phyloP scores from a whole-genome alignment of 2,888 invertebrate genomes.

The Morpho helenor region DNA sequence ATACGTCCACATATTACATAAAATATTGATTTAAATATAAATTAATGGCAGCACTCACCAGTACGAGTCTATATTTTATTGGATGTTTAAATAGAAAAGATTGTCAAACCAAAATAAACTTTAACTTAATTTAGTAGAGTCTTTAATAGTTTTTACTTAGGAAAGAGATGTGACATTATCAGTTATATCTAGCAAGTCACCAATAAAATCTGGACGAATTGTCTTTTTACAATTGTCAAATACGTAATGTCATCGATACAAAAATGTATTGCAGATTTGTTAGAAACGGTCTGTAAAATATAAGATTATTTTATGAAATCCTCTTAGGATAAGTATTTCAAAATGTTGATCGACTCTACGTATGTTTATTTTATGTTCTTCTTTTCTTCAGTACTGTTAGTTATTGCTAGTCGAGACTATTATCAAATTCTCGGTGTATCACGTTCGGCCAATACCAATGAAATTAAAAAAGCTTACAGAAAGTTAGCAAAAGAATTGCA shows the following conservation, averaged over 20 bases:
- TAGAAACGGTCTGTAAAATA: slow-evolving; percentile 33
- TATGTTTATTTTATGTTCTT: slow-evolving; percentile 61
- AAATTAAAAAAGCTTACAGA: slow-evolving; percentile 98
- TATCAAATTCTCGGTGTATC: slow-evolving; percentile 94
- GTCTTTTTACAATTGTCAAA: slow-evolving; percentile 49
- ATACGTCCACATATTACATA: too few relatives aligned
- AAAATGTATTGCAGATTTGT: slow-evolving; percentile 48
- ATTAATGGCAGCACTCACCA: slow-evolving; percentile 14
- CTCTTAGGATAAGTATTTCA: slow-evolving; percentile 45
- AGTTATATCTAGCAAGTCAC: slow-evolving; percentile 26
- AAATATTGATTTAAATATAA: slow-evolving; percentile 5
- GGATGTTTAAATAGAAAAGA: slow-evolving; percentile 23
- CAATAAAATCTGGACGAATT: slow-evolving; percentile 67
- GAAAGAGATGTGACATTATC: slow-evolving; percentile 25
- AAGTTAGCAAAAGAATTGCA: slow-evolving; percentile 97
- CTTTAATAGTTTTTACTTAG: slow-evolving; percentile 9
- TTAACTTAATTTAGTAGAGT: slow-evolving; percentile 1
- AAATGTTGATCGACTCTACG: slow-evolving; percentile 59
- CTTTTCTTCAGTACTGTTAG: slow-evolving; percentile 52
- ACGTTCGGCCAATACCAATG: slow-evolving; percentile 92
- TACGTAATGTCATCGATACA: slow-evolving; percentile 39
- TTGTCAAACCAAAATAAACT: too few relatives aligned
- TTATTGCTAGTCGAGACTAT: slow-evolving; percentile 90
- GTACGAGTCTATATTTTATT: slow-evolving; percentile 43
- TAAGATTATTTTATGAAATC: slow-evolving; percentile 43